Evolutionary conservation across 2,113 vertebrate species (phyloP).

Genomic region (Percopsis transmontana): DNA sequence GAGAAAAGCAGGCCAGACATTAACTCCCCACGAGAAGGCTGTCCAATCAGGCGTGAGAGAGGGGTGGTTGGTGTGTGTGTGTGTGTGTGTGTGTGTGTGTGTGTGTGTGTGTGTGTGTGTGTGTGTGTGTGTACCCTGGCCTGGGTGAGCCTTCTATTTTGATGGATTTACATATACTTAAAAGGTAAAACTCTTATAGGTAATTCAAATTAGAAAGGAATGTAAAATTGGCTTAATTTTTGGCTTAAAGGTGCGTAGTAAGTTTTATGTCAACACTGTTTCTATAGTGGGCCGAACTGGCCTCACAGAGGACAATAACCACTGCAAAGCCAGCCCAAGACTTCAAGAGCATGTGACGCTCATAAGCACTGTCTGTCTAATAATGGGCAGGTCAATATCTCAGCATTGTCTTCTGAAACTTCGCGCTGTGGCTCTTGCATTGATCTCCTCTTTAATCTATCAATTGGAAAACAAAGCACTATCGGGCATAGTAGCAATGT

Average conservation of each 20-base stretch:
- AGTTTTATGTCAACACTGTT: constrained; percentile 36
- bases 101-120: neutral
- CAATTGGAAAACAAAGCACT: constrained; percentile 49
- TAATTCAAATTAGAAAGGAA: neutral
- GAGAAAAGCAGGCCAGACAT: constrained; percentile 49
- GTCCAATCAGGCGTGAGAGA: neutral
- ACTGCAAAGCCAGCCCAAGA: neutral
- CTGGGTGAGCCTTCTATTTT: too few species aligned
- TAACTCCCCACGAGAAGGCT: constrained; percentile 52
- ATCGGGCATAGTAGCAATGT: constrained; percentile 44
- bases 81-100: neutral
- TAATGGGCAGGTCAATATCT: constrained; percentile 28
- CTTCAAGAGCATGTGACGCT: constrained; percentile 14
- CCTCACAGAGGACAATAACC: constrained; percentile 9
- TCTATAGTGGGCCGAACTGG: neutral
- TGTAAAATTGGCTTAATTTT: constrained; percentile 51
- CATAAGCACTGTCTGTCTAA: constrained; percentile 10
- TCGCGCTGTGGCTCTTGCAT: constrained; percentile 34
- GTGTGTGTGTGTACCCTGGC: neutral
- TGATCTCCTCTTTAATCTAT: constrained; percentile 52
- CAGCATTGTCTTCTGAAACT: constrained; percentile 32
- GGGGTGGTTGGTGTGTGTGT: neutral
- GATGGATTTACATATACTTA: too few species aligned
- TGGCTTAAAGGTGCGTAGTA: constrained; percentile 43
- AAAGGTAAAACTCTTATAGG: too few species aligned